Percentiles rank a stretch among this genome's conserved stretches.
These are phyloP conservation scores for Hoplodrina ambigua DNA, from an alignment of 2,888 invertebrate species.

Conservation along the genomic window DNA sequence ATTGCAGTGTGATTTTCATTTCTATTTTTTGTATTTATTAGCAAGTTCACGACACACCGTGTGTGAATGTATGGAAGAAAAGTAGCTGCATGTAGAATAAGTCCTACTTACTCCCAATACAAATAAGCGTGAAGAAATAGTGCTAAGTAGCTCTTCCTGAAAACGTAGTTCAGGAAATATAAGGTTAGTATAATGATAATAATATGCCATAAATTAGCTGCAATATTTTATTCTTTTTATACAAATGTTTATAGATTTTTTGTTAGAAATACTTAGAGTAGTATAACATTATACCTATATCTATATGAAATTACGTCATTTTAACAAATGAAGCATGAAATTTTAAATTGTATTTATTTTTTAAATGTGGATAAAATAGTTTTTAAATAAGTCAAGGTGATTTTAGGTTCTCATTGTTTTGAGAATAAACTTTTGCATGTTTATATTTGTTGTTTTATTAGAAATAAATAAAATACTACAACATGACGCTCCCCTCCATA, in stretches of 20 bases:
- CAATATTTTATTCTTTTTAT: conserved; percentile 77
- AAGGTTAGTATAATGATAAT: conserved; percentile 66
- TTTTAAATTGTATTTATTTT: conserved; percentile 62
- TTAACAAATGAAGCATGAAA: conserved; percentile 52
- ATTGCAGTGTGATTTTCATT: too few relatives aligned
- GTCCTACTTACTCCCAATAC: conserved; percentile 7
- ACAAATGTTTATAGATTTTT: conserved; percentile 68
- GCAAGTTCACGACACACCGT: too few relatives aligned
- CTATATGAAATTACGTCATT: conserved; percentile 34
- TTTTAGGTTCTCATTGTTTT: conserved; percentile 59
- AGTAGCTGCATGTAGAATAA: neutral
- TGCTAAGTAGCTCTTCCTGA: conserved; percentile 36
- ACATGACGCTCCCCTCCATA: too few relatives aligned
- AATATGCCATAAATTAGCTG: conserved; percentile 87
- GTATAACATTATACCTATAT: conserved; percentile 27
- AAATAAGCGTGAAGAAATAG: conserved; percentile 29
- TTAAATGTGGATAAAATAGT: conserved; percentile 56
- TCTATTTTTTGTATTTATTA: too few relatives aligned
- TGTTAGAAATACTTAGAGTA: conserved; percentile 43
- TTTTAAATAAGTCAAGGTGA: conserved; percentile 53
- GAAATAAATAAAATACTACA: too few relatives aligned
- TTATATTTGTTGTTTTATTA: conserved; percentile 48
- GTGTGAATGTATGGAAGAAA: neutral
- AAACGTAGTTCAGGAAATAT: conserved; percentile 11
- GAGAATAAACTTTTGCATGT: conserved; percentile 67